Conservation (phyloP, 2,888 invertebrate genomes). For the Pristionchus japonicus region DNA sequence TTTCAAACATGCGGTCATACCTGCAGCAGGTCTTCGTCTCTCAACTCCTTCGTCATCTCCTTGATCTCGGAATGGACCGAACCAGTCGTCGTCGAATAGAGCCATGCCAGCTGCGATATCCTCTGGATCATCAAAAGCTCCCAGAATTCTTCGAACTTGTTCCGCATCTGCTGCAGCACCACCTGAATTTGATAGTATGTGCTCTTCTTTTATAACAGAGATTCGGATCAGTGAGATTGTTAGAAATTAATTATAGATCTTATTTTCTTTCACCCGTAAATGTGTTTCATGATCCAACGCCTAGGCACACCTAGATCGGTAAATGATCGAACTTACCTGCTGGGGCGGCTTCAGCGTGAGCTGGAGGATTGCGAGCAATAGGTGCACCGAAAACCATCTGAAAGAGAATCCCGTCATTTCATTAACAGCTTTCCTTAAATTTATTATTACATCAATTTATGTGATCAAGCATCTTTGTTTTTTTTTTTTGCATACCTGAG, state of each 20-base stretch:
- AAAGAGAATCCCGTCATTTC: too few species aligned
- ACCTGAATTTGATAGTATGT: too few species aligned
- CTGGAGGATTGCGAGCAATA: background rate
- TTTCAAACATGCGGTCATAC: background rate
- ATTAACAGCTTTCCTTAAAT: background rate
- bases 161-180: too few species aligned
- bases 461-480: too few species aligned
- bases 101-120: background rate
- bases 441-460: background rate
- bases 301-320: too few species aligned
- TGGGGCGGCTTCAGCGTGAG: background rate
- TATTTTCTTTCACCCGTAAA: too few species aligned
- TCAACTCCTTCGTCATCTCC: background rate
- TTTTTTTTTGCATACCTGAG: too few species aligned
- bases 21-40: background rate
- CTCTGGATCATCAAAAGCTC: background rate
- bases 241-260: too few species aligned
- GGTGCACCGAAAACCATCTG: background rate
- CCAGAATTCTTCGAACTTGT: background rate
- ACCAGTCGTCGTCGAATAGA: background rate
- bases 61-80: background rate
- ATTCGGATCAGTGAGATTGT: too few species aligned
- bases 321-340: background rate
- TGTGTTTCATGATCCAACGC: too few species aligned
- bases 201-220: too few species aligned